Base-by-base conservation (phyloP, 1,140 invertebrate species). In the Drosophila tristis region DNA sequence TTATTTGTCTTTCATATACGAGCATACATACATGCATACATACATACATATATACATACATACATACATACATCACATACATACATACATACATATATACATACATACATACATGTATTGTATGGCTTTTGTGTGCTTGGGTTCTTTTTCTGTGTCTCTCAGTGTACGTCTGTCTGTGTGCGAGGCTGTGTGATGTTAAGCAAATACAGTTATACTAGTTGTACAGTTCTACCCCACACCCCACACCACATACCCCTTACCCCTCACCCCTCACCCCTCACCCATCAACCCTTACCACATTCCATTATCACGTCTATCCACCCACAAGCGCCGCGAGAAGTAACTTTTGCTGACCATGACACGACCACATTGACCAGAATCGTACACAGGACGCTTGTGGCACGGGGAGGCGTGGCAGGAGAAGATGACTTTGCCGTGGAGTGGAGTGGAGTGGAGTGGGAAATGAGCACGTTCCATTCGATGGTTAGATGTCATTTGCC, bases 321-420 rank as follows among this genome's bases (percentile, higher is more conserved):
- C 51, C 13, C 31, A 48, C 16, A 39, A 56, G 31, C 48, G 65
- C 71, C 74, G 74, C 73, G 65, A 78, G 66, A 48, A 64, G 74
- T 67, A 86, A 80, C 65, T 89, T 89, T 89, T 89, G 84, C 84
- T 89, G 84, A 89, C 84, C 76, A 80, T 65, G 75, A 78, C 70
- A 78, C 74, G 78, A 74, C 56, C 65, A 64, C 56, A 70, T 62
- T 63, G 65, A 58, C 59, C 59, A 75, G 56, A 56, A 70, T 71
- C 20, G 56, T 47, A 45, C 8, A 51, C 20, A 54, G 51, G 25
- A 7, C 16, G 13, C 0, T 7, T 31, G 57, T 35, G 39, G 9
- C 23, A 47, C 44, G 43, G 29, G 42, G 42, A 67, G 55, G 45
- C 13, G 23, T 3, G 5, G 57, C 20, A 20, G 23, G 57, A 20